Evolutionary conservation across 2,113 vertebrate species (phyloP).

Genomic region (Oryzias curvinotus): DNA sequence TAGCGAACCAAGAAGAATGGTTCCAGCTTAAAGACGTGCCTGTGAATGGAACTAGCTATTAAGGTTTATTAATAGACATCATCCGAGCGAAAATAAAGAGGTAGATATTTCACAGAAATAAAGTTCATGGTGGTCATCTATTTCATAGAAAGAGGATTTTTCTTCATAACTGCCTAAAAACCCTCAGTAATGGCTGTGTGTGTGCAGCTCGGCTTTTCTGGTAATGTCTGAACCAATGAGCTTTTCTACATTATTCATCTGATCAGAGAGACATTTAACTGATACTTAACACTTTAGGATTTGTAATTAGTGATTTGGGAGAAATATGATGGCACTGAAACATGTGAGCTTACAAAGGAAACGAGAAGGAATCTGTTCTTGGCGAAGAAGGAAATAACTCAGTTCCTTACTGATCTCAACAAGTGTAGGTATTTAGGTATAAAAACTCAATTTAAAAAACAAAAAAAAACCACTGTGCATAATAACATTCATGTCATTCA

Average conservation of each 20-base stretch:
- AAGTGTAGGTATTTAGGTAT: no score
- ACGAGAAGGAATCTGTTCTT: no score
- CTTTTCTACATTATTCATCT: slow-evolving; percentile 8
- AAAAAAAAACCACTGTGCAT: no score
- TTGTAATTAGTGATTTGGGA: slow-evolving; percentile 12
- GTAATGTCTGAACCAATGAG: slow-evolving; percentile 7
- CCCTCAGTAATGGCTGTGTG: not conserved
- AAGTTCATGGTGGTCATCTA: not conserved
- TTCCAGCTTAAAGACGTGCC: slow-evolving; percentile 8
- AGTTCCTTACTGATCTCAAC: no score
- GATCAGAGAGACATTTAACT: slow-evolving; percentile 11
- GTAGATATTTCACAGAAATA: slow-evolving; percentile 5
- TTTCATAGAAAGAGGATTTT: not conserved
- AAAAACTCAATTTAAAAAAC: no score
- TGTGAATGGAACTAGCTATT: slow-evolving; percentile 15
- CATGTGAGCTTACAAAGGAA: no score
- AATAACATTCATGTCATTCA: no score
- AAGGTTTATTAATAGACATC: slow-evolving; percentile 18
- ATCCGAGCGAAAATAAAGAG: slow-evolving; percentile 2
- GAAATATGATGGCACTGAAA: not conserved
- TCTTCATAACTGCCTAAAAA: slow-evolving; percentile 1
- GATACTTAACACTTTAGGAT: slow-evolving; percentile 5
- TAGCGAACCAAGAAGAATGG: slow-evolving; percentile 16
- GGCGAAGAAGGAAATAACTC: no score
- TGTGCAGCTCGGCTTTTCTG: slow-evolving; percentile 2